Evolutionary conservation across 2,113 vertebrate genomes (phyloP), one percentile per base, ranked within the genome.

Genomic region (Limanda limanda): DNA sequence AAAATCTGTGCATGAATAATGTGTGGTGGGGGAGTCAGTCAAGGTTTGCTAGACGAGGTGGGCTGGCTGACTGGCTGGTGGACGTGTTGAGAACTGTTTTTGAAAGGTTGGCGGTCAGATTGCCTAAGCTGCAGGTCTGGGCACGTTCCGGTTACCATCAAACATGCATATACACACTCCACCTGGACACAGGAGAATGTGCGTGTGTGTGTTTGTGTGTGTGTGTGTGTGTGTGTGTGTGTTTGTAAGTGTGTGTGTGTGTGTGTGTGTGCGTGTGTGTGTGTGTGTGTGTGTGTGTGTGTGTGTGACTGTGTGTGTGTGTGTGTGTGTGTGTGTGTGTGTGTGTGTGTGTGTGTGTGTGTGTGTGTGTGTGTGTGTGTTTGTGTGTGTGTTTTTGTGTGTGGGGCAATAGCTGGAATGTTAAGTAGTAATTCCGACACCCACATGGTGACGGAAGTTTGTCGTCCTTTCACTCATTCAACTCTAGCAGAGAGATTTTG

Each of bases 81-180:
- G 78, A 76, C 88, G 4, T 88, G 89, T 92, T 84, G 67, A 71
- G 88, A 92, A 37, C 81, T 70, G 89, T 86, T 79, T 68, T 1
- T 9, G 25, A 66, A 79, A 76, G 59, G 52, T 45, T 86, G 86
- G 74, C 71, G 72, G 79, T 81, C 86, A 85, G 78, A 75, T 54
- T 64, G 64, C 24, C 54, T 71, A 20, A 64, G 66, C 71, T 23
- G 71, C 91, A 86, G 52, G 91, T 72, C 76, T 42, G 64, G 58
- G 64, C 91, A 79, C 2, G 83, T 69, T 76, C 31, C 61, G n/a
- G 67, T 63, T 68, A 18, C 70, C 71, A 67, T 63, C 76, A 47
- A 58, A 60, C 76, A 68, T 37, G 61, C 54, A 70, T 4, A 68
- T 0, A 78, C 61, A 72, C 72, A 71, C 62, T 45, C 21, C 12